Conservation (phyloP, 2,797 vertebrate species). For the Epinephelus malabaricus region DNA sequence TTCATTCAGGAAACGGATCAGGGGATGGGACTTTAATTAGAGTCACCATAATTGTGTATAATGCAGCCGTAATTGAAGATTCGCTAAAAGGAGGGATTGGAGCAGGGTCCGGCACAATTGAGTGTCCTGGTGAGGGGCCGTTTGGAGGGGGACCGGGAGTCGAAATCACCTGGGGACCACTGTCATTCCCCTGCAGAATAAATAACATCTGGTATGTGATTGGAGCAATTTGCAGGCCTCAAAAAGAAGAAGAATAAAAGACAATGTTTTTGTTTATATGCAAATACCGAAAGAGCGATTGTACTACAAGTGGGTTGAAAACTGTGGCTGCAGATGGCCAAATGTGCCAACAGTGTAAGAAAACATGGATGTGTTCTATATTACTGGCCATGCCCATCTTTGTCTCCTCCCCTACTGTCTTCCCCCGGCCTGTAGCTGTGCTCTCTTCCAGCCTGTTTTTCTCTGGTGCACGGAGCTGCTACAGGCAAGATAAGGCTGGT, state of each 20-base stretch:
- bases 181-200: constrained; percentile 51
- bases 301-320: constrained; percentile 6
- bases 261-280: constrained; percentile 45
- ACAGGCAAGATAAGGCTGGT: constrained; percentile 88
- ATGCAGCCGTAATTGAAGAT: constrained; percentile 81
- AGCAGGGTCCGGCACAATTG: constrained; percentile 61
- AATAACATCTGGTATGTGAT: constrained; percentile 62
- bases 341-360: constrained; percentile 49
- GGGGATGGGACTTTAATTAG: constrained; percentile 82
- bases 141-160: constrained; percentile 10
- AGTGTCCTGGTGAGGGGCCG: constrained; percentile 49
- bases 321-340: constrained; percentile 43
- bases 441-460: constrained; percentile 84
- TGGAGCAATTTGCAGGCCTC: constrained; percentile 32
- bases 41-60: constrained; percentile 82
- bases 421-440: constrained; percentile 74
- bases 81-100: constrained; percentile 64
- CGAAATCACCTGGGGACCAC: constrained; percentile 60
- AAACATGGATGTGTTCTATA: constrained; percentile 68
- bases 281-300: constrained; percentile 22
- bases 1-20: constrained; percentile 83
- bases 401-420: constrained; percentile 64
- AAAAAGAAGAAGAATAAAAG: constrained; percentile 7
- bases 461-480: constrained; percentile 87
- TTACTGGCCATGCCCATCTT: constrained; percentile 71